phyloP scores from a whole-genome alignment of 2,888 invertebrate genomes.

The Lysandra bellargus region DNA sequence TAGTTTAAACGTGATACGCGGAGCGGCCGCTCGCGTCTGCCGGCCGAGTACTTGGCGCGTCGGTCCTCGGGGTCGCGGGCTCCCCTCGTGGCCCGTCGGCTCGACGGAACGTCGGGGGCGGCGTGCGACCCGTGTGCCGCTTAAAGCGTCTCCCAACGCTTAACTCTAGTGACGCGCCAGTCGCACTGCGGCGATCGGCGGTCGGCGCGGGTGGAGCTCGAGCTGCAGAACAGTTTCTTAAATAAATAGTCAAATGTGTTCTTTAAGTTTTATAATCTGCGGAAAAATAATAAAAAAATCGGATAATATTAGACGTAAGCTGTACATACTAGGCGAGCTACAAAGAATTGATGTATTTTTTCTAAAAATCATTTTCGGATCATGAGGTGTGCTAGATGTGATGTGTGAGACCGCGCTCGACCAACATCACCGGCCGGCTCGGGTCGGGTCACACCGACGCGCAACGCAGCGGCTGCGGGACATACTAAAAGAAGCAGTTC shows the following conservation, averaged over 20 bases:
- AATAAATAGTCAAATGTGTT: constrained; percentile 58
- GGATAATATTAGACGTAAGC: constrained; percentile 47
- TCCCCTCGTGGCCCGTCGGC: neutral
- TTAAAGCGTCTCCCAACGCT: neutral
- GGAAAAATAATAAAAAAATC: constrained; percentile 29
- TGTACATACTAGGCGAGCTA: constrained; percentile 51
- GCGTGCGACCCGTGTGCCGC: neutral
- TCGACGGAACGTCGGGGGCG: neutral
- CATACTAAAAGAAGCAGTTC: neutral
- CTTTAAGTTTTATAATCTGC: constrained; percentile 42
- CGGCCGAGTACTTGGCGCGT: neutral
- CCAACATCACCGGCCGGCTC: neutral
- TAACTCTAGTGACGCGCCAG: neutral
- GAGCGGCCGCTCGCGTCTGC: neutral
- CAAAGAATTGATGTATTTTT: constrained; percentile 52
- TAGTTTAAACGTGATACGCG: neutral
- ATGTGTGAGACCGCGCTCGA: constrained; percentile 34
- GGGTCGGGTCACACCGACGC: neutral
- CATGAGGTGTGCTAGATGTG: constrained; percentile 50
- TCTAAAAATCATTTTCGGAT: constrained; percentile 51
- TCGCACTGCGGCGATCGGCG: neutral
- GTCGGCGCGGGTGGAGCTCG: neutral
- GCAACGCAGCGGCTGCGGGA: neutral
- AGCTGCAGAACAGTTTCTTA: constrained; percentile 28
- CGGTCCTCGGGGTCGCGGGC: neutral